Evolutionary conservation across 1,140 invertebrate species (phyloP).

Genomic region (Matsumurasca onukii): DNA sequence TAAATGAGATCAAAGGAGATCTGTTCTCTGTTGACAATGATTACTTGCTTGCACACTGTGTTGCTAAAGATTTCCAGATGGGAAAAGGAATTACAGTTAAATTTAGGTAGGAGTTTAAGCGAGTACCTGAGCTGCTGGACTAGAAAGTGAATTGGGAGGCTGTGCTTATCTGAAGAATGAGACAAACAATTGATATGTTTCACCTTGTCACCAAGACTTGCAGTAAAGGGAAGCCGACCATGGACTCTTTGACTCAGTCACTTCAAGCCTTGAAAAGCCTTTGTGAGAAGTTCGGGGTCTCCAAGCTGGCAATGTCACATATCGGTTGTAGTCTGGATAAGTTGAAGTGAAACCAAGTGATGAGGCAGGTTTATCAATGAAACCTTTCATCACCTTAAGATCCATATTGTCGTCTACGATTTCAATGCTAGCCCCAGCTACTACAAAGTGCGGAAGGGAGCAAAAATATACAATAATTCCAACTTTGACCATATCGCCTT

Average conservation of each 20-base stretch:
- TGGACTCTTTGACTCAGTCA: conserved; percentile 43
- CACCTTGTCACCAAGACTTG: conserved; percentile 53
- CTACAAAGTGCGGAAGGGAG: too few relatives aligned
- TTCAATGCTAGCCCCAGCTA: too few relatives aligned
- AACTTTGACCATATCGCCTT: too few relatives aligned
- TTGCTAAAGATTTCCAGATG: too few relatives aligned
- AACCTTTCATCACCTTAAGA: conserved; percentile 52
- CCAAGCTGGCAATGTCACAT: conserved; percentile 57
- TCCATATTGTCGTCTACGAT: conserved; percentile 53
- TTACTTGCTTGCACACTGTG: too few relatives aligned
- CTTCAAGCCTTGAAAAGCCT: conserved; percentile 45
- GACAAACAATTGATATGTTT: conserved; percentile 53
- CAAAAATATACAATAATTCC: too few relatives aligned
- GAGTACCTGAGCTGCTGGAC: not conserved
- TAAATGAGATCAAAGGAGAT: too few relatives aligned
- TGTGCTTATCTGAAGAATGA: conserved; percentile 33
- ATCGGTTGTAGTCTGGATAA: conserved; percentile 66
- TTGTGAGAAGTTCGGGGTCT: conserved; percentile 49
- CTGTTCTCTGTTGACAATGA: too few relatives aligned
- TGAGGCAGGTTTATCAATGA: conserved; percentile 51
- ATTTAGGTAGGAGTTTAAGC: not conserved
- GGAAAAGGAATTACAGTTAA: too few relatives aligned
- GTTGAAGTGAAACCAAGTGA: conserved; percentile 59
- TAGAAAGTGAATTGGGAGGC: not conserved
- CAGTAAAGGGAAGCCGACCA: conserved; percentile 49